Percentiles rank a stretch among this genome's conserved stretches.
phyloP scores from a whole-genome alignment of 92 coral and sea anemone species.

The Palythoa grandis region DNA sequence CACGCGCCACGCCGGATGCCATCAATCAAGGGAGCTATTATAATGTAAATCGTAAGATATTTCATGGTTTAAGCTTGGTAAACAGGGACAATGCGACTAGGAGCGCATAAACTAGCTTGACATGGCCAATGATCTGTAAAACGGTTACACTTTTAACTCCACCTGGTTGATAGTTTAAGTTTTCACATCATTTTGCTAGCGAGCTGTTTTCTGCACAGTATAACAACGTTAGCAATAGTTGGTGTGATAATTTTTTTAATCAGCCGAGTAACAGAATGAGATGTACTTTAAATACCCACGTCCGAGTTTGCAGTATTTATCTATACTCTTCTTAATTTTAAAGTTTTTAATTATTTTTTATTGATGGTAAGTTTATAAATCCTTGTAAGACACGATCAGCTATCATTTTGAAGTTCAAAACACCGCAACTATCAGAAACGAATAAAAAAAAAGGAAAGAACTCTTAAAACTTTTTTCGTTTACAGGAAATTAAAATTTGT shows the following conservation, averaged over 20 bases:
- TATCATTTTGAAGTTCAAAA: background rate
- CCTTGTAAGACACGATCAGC: background rate
- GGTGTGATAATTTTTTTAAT: background rate
- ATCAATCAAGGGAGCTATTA: conserved; percentile 72
- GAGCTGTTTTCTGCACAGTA: background rate
- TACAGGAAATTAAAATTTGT: conserved; percentile 26
- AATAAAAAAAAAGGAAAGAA: background rate
- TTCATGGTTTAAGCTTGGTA: conserved; percentile 62
- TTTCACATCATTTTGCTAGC: background rate
- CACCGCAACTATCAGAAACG: background rate
- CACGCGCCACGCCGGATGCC: conserved; percentile 81
- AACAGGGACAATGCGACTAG: conserved; percentile 47
- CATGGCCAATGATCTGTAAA: conserved; percentile 37
- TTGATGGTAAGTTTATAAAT: background rate
- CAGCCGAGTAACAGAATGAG: background rate
- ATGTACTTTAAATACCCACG: background rate
- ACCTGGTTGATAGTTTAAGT: conserved; percentile 11
- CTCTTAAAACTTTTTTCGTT: background rate
- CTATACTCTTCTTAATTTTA: background rate
- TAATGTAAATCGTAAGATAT: conserved; percentile 76
- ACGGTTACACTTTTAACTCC: conserved; percentile 35
- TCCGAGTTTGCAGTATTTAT: background rate
- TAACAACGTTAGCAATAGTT: background rate
- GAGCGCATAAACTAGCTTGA: conserved; percentile 6
- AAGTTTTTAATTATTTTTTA: conserved; percentile 24